Evolutionary conservation across 2,113 vertebrate genomes (phyloP).

Genomic region (Actenoides lindsayi): DNA sequence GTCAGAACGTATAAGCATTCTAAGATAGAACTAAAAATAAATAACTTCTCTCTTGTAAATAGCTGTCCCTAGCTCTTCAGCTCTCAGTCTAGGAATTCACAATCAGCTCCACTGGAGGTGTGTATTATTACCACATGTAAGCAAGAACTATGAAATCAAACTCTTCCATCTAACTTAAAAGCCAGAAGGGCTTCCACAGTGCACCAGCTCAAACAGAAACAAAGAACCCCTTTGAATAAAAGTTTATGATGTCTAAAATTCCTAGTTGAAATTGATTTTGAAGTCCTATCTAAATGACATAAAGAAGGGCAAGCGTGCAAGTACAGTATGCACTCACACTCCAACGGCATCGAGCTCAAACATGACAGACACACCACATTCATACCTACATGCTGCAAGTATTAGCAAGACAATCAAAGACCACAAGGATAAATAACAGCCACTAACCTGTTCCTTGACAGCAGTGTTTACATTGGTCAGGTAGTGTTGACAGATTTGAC

Average conservation of each 20-base stretch:
- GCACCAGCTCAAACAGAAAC: not conserved
- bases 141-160: not conserved
- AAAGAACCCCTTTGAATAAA: not conserved
- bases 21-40: not conserved
- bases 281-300: not conserved
- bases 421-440: not conserved
- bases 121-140: not conserved
- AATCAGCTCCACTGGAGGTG: not conserved
- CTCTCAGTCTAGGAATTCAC: not conserved
- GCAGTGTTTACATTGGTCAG: slow-evolving; percentile 97
- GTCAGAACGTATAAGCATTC: not conserved
- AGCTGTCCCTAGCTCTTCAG: not conserved
- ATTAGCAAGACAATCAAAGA: not conserved
- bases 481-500: slow-evolving; percentile 98
- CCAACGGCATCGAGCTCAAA: not conserved
- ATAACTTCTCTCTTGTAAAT: not conserved
- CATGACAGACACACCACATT: not conserved
- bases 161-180: not conserved
- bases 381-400: not conserved
- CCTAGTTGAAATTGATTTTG: not conserved
- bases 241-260: not conserved
- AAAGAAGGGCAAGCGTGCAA: not conserved
- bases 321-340: not conserved
- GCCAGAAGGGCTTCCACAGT: not conserved
- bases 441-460: slow-evolving; percentile 97